Conservation (phyloP, 1,140 invertebrate species). For the Listronotus bonariensis region DNA sequence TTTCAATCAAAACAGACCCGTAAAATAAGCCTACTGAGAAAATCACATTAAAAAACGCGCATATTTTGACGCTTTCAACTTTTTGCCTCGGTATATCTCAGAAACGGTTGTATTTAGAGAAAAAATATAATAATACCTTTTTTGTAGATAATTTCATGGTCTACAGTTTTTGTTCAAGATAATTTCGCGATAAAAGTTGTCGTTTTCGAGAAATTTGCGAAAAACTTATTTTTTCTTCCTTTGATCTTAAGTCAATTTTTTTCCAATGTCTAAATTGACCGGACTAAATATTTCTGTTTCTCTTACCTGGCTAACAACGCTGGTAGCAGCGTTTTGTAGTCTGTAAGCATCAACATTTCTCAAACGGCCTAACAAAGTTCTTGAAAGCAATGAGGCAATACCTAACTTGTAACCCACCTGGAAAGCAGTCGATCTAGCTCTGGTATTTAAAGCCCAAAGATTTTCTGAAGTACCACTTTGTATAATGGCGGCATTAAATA, state of each 20-base stretch:
- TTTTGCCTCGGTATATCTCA: too few species aligned
- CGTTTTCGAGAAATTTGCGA: too few species aligned
- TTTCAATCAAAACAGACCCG: too few species aligned
- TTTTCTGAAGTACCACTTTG: constrained; percentile 31
- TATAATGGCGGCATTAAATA: constrained; percentile 32
- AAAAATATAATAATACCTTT: too few species aligned
- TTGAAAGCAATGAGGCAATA: constrained; percentile 4
- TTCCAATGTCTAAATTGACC: background rate
- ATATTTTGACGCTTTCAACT: too few species aligned
- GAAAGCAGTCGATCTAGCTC: constrained; percentile 10
- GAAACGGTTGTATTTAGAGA: too few species aligned
- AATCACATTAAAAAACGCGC: too few species aligned
- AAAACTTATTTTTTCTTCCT: too few species aligned
- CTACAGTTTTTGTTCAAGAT: too few species aligned
- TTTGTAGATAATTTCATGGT: too few species aligned
- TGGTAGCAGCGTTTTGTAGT: background rate
- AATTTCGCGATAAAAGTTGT: too few species aligned
- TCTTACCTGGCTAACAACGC: background rate
- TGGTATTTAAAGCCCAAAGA: constrained; percentile 26
- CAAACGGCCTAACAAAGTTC: constrained; percentile 11
- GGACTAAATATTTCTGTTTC: background rate
- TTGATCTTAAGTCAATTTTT: background rate
- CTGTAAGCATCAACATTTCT: constrained; percentile 20
- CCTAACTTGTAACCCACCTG: constrained; percentile 15
- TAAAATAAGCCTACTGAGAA: too few species aligned